A percentile compares a stretch with the other conserved stretches of the same genome.
Evolutionary conservation across 2,888 invertebrate species (phyloP).

Genomic region (Aphelenchoides bicaudatus): DNA sequence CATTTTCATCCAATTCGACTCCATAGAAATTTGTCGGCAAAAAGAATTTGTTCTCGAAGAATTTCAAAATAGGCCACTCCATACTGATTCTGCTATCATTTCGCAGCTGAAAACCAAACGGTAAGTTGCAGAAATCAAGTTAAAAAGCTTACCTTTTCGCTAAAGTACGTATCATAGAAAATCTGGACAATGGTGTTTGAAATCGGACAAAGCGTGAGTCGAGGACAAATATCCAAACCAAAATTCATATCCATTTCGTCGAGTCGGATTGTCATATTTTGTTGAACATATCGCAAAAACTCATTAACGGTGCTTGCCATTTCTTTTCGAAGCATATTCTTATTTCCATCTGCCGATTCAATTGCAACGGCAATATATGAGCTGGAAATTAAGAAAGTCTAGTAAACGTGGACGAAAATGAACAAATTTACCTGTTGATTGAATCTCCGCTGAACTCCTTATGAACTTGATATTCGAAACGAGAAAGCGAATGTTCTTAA

Average conservation of each 20-base stretch:
- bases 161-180: conserved; percentile 56
- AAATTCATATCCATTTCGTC: conserved; percentile 42
- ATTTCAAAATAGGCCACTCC: conserved; percentile 58
- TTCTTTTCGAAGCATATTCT: conserved; percentile 45
- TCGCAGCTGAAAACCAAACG: conserved; percentile 40
- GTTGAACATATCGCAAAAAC: conserved; percentile 49
- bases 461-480: conserved; percentile 57
- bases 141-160: conserved; percentile 42
- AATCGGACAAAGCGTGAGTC: conserved; percentile 46
- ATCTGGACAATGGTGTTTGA: conserved; percentile 54
- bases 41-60: conserved; percentile 58
- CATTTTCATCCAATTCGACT: conserved; percentile 36
- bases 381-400: conserved; percentile 31
- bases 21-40: conserved; percentile 59
- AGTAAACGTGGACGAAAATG: conserved; percentile 2
- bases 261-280: conserved; percentile 53
- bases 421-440: conserved; percentile 45
- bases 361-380: conserved; percentile 56
- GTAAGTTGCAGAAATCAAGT: conserved; percentile 6
- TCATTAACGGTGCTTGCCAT: conserved; percentile 35
- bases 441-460: conserved; percentile 58
- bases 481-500: conserved; percentile 50
- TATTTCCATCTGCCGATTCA: conserved; percentile 41
- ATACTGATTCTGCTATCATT: conserved; percentile 49
- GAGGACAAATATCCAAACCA: conserved; percentile 52